These are phyloP conservation scores for Altica lythri DNA, from an alignment of 2,888 invertebrate species.

Conservation along the genomic window DNA sequence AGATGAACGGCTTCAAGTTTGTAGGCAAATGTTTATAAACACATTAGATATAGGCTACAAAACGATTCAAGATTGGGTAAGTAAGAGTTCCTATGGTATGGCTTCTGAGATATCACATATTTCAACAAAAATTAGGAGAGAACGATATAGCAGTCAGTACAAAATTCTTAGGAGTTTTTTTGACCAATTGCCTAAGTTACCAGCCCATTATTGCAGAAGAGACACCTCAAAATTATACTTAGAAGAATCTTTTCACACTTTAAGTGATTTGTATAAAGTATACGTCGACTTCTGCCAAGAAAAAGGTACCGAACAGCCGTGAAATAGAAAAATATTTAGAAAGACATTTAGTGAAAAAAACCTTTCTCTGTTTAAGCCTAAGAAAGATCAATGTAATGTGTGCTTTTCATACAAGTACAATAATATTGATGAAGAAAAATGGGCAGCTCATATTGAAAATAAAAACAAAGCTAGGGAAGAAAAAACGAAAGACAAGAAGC, in stretches of 20 bases:
- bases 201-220: not conserved
- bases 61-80: too few relatives aligned
- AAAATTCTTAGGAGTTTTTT: too few relatives aligned
- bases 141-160: too few relatives aligned
- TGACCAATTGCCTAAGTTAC: not conserved
- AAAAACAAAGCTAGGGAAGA: slow-evolving; percentile 39
- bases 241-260: not conserved
- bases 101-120: too few relatives aligned
- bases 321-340: not conserved
- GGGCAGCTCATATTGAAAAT: slow-evolving; percentile 28
- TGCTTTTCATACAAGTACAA: not conserved
- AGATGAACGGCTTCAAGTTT: slow-evolving; percentile 10
- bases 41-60: slow-evolving; percentile 3
- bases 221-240: not conserved
- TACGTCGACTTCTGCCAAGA: not conserved
- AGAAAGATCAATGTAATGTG: not conserved
- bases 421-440: slow-evolving; percentile 16
- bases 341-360: slow-evolving; percentile 5
- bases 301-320: not conserved
- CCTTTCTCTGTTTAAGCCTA: not conserved
- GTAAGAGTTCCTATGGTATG: too few relatives aligned
- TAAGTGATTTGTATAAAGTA: not conserved
- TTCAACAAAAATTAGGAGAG: too few relatives aligned
- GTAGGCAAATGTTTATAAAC: slow-evolving; percentile 9
- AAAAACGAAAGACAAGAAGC: slow-evolving; percentile 36